Conservation (phyloP, 2,797 vertebrate genomes). For the Channa striata region DNA sequence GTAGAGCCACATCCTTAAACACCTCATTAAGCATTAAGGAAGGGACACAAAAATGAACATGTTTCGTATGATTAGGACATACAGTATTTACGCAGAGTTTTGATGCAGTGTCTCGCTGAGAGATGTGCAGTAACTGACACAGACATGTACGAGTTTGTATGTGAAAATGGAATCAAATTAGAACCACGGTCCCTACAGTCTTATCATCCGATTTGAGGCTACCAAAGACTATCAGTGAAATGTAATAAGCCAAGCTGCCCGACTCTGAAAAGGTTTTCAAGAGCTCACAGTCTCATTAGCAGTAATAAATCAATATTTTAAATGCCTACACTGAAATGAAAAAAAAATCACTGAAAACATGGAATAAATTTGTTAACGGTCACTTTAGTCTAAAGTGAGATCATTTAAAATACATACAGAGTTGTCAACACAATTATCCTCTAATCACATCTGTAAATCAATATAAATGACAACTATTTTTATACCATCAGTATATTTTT, state of each 20-base stretch:
- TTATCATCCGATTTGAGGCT: slow-evolving; percentile 16
- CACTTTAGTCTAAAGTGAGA: slow-evolving; percentile 42
- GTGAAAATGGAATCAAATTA: slow-evolving; percentile 43
- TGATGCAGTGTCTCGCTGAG: slow-evolving; percentile 54
- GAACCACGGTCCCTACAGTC: neutral
- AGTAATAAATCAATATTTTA: slow-evolving; percentile 33
- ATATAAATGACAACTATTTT: slow-evolving; percentile 16
- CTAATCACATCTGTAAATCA: slow-evolving; percentile 52
- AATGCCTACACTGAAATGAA: slow-evolving; percentile 20
- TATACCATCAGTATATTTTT: no score
- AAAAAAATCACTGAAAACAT: no score
- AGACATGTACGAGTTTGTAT: slow-evolving; percentile 30
- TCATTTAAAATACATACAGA: slow-evolving; percentile 30
- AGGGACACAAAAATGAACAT: slow-evolving; percentile 57
- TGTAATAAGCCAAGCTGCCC: slow-evolving; percentile 4
- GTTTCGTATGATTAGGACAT: slow-evolving; percentile 48
- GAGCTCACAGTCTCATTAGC: slow-evolving; percentile 36
- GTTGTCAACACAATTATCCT: slow-evolving; percentile 36
- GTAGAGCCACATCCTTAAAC: slow-evolving; percentile 25
- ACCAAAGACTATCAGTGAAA: slow-evolving; percentile 1
- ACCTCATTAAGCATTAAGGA: slow-evolving; percentile 44
- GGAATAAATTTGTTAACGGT: slow-evolving; percentile 3
- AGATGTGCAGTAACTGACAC: slow-evolving; percentile 50
- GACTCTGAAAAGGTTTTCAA: slow-evolving; percentile 9
- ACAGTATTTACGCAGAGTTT: slow-evolving; percentile 37